These are phyloP conservation scores for Micoletzkya japonica DNA, from an alignment of 2,888 invertebrate species.

Conservation along the genomic window DNA sequence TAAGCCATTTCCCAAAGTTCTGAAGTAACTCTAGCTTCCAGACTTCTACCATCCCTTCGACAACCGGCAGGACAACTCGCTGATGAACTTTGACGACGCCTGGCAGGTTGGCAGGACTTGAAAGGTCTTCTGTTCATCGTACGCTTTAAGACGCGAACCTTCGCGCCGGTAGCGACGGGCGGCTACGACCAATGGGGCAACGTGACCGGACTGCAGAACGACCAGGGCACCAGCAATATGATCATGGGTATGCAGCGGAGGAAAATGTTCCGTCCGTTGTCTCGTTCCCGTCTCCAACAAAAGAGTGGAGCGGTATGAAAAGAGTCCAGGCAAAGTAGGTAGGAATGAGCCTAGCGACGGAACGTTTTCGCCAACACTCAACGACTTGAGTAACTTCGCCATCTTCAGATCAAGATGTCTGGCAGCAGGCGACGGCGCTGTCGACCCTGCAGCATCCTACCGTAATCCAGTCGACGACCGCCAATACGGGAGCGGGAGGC, in stretches of 20 bases:
- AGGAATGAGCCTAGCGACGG: no score
- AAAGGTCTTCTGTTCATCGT: no score
- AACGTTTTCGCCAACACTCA: no score
- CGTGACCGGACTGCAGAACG: not conserved
- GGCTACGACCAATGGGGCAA: constrained; percentile 20
- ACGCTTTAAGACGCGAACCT: no score
- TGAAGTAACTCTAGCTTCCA: not conserved
- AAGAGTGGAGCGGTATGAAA: no score
- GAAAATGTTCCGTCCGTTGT: no score
- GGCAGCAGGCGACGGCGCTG: not conserved
- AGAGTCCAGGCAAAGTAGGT: no score
- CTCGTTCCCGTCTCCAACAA: no score
- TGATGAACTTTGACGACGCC: not conserved
- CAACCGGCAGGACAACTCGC: not conserved
- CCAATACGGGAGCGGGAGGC: not conserved
- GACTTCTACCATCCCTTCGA: constrained; percentile 24
- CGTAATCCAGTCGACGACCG: constrained; percentile 2
- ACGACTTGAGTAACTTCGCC: no score
- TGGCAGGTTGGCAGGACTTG: constrained; percentile 27
- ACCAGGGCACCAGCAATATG: not conserved
- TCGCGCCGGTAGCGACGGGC: not conserved
- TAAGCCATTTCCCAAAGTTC: not conserved
- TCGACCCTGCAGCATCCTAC: not conserved
- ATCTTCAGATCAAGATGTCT: no score
- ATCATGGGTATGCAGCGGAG: constrained; percentile 8